A percentile compares a stretch with the other conserved stretches of the same genome.
Conservation (phyloP, 2,113 vertebrate genomes). For the Vulpes vulpes region DNA sequence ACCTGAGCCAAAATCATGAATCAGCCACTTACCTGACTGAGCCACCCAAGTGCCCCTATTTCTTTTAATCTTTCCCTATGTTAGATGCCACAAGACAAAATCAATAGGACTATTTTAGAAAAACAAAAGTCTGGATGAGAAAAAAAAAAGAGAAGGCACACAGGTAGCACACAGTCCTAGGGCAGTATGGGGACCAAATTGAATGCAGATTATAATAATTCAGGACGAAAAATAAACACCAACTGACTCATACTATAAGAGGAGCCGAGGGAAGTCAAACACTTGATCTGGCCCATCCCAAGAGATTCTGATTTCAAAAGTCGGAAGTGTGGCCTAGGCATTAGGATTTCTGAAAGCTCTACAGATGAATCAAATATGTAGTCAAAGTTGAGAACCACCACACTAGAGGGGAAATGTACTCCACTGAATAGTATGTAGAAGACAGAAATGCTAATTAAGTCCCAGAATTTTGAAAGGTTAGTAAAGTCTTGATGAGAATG, state of each 20-base stretch:
- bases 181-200: not conserved
- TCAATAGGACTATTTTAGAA: not conserved
- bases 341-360: not conserved
- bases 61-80: not conserved
- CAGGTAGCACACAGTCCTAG: not conserved
- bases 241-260: not conserved
- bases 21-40: not conserved
- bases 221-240: not conserved
- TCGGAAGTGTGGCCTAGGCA: not conserved
- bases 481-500: not conserved
- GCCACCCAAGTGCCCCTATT: not conserved
- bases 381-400: not conserved
- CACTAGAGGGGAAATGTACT: not conserved
- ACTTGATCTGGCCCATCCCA: accelerated
- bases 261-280: not conserved
- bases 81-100: not conserved
- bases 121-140: not conserved
- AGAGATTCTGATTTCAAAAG: not conserved
- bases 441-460: not conserved
- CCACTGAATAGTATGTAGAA: not conserved
- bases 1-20: not conserved
- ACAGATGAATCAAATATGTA: not conserved
- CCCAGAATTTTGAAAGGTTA: not conserved
- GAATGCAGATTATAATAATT: not conserved
- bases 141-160: not conserved